These are phyloP conservation scores for Schizotus pectinicornis DNA, from an alignment of 2,888 invertebrate species.

Conservation along the genomic window DNA sequence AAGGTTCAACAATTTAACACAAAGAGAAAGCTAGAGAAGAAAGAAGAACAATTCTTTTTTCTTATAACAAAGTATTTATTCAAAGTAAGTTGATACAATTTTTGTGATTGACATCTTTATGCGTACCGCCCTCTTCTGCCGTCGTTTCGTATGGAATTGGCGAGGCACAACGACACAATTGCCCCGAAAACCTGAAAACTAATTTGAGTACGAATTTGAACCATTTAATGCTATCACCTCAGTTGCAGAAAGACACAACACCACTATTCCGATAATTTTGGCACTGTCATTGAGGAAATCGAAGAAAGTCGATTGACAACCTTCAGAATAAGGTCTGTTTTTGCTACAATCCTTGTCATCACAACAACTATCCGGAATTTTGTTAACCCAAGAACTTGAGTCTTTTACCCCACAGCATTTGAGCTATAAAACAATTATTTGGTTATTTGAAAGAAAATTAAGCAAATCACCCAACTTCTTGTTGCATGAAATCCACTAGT, in stretches of 20 bases:
- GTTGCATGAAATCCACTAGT: conserved; percentile 68
- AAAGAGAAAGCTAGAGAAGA: too few species aligned
- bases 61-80: not conserved
- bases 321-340: conserved; percentile 1
- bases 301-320: conserved; percentile 31
- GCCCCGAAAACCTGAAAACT: conserved; percentile 38
- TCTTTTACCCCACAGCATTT: conserved; percentile 36
- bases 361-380: conserved; percentile 3
- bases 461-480: conserved; percentile 55
- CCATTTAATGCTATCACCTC: conserved; percentile 30
- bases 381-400: conserved; percentile 16
- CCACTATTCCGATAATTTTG: conserved; percentile 35
- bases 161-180: conserved; percentile 37
- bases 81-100: conserved; percentile 8
- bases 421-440: conserved; percentile 27
- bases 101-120: not conserved
- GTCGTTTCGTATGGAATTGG: conserved; percentile 38
- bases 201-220: not conserved
- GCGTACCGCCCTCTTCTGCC: conserved; percentile 34
- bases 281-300: conserved; percentile 31
- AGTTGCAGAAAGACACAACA: conserved; percentile 35
- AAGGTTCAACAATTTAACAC: too few species aligned
- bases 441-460: not conserved
- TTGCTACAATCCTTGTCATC: conserved; percentile 12
- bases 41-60: too few species aligned